These are phyloP conservation scores for Astur gentilis DNA, from an alignment of 2,113 vertebrate species.

Conservation along the genomic window DNA sequence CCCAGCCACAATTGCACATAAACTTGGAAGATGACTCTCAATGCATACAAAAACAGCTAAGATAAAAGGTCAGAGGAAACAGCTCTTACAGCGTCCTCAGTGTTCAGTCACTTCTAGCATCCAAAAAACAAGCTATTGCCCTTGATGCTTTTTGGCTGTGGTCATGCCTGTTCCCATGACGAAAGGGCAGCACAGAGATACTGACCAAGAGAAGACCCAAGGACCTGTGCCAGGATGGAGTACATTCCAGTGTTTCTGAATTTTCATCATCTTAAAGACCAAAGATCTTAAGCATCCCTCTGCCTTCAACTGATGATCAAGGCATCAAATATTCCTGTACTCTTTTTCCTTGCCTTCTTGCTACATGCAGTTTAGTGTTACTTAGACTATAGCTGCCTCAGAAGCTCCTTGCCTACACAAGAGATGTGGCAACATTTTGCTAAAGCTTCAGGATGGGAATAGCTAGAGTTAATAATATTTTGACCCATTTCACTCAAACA, in stretches of 20 bases:
- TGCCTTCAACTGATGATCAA: slow-evolving; percentile 22
- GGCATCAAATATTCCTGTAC: neutral
- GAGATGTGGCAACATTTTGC: neutral
- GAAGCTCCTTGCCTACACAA: neutral
- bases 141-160: neutral
- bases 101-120: neutral
- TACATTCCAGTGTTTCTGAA: neutral
- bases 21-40: neutral
- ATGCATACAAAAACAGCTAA: neutral
- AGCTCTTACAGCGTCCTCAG: neutral
- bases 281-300: slow-evolving; percentile 13
- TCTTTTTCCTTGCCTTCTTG: neutral
- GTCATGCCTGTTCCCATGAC: neutral
- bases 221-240: neutral
- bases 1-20: neutral
- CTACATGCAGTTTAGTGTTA: neutral
- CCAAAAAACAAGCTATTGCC: neutral
- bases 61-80: neutral
- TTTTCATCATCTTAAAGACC: slow-evolving; percentile 6
- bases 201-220: neutral
- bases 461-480: neutral
- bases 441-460: neutral
- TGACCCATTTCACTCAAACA: neutral
- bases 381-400: neutral
- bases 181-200: neutral